phyloP scores from a whole-genome alignment of 2,113 vertebrate species.

The Tachysurus vachellii region DNA sequence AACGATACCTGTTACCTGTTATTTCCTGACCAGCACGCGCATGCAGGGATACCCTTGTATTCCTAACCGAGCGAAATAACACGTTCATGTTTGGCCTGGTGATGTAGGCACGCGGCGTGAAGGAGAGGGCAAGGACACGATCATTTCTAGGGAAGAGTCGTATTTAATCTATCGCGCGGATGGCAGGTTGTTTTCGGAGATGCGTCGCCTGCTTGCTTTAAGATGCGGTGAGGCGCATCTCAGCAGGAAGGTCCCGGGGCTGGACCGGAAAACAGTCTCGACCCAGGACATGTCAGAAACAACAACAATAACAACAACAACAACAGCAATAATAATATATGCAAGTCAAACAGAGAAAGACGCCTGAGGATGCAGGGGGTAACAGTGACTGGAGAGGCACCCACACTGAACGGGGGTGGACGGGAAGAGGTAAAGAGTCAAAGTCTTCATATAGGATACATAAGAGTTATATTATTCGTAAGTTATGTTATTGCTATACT shows the following conservation, averaged over 20 bases:
- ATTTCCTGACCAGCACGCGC: slow-evolving; percentile 4
- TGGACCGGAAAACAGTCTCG: slow-evolving; percentile 50
- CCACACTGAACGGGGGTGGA: slow-evolving; percentile 57
- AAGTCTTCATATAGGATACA: slow-evolving; percentile 12
- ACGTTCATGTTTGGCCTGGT: not conserved
- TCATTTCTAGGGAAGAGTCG: slow-evolving; percentile 2
- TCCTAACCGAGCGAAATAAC: not conserved
- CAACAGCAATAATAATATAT: slow-evolving; percentile 26
- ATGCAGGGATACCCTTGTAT: not conserved
- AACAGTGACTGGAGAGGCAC: slow-evolving; percentile 61
- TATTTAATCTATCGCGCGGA: not conserved
- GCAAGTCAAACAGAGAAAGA: slow-evolving; percentile 38
- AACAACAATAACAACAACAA: slow-evolving; percentile 24
- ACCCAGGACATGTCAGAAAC: slow-evolving; percentile 41
- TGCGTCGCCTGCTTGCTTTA: slow-evolving; percentile 26
- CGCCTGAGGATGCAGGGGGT: slow-evolving; percentile 59
- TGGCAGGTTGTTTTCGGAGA: slow-evolving; percentile 27
- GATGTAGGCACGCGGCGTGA: not conserved
- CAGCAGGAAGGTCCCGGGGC: slow-evolving; percentile 44
- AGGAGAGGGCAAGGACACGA: slow-evolving; percentile 33
- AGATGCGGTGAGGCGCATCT: slow-evolving; percentile 55
- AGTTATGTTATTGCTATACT: not conserved
- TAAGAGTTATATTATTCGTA: not conserved
- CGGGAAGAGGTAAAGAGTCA: slow-evolving; percentile 59
- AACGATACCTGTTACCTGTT: slow-evolving; percentile 37